phyloP scores from a whole-genome alignment of 2,888 invertebrate genomes.

The Strigamia maritima region DNA sequence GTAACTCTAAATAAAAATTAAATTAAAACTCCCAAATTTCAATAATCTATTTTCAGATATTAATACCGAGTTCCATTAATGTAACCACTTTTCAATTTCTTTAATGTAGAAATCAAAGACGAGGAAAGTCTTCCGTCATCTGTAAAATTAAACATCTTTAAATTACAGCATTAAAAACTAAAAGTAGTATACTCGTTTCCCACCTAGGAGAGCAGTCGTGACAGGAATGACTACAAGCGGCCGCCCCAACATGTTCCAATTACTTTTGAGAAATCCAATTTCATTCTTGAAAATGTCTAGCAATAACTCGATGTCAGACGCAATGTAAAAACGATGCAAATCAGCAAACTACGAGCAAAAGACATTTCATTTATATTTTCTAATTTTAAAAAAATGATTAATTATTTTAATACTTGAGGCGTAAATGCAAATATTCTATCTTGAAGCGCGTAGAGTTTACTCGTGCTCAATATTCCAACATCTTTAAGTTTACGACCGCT shows the following conservation, averaged over 20 bases:
- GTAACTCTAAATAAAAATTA: conserved; percentile 65
- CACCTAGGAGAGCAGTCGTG: conserved; percentile 87
- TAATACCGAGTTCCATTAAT: conserved; percentile 84
- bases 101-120: conserved; percentile 95
- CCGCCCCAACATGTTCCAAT: conserved; percentile 96
- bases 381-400: too few relatives aligned
- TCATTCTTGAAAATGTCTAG: conserved; percentile 96
- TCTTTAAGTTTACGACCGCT: conserved; percentile 94
- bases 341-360: conserved; percentile 78
- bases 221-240: conserved; percentile 89
- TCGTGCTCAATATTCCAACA: conserved; percentile 95
- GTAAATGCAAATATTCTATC: conserved; percentile 97
- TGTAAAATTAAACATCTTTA: conserved; percentile 1
- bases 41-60: not conserved
- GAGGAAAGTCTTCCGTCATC: conserved; percentile 84
- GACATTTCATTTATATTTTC: too few relatives aligned
- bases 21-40: not conserved
- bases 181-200: too few relatives aligned
- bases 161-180: too few relatives aligned
- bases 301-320: conserved; percentile 95
- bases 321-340: conserved; percentile 95
- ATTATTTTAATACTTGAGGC: conserved; percentile 86
- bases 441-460: conserved; percentile 92
- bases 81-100: conserved; percentile 96
- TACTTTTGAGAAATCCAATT: conserved; percentile 95